A percentile compares a stretch with the other conserved stretches of the same genome.
phyloP scores from a whole-genome alignment of 1,140 invertebrate genomes.

The Pissodes strobi region DNA sequence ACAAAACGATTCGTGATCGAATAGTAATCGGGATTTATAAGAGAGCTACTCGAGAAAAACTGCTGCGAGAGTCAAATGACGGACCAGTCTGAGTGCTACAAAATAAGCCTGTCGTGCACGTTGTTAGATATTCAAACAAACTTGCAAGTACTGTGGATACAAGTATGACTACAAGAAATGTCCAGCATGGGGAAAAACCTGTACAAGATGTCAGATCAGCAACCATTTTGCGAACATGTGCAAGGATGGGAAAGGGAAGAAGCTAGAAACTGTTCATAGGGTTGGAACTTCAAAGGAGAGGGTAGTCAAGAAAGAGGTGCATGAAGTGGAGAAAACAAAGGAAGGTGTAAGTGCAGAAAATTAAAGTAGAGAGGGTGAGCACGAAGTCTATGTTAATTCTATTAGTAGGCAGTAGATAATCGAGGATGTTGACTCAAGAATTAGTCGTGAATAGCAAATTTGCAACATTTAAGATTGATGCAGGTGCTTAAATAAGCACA shows the following conservation, averaged over 20 bases:
- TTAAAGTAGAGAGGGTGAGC: neutral
- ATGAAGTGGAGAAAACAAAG: too few species aligned
- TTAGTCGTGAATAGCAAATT: neutral
- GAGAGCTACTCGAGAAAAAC: conserved; percentile 42
- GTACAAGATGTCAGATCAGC: conserved; percentile 10
- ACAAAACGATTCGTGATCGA: conserved; percentile 40
- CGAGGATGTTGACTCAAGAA: conserved; percentile 3
- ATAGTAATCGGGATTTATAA: conserved; percentile 40
- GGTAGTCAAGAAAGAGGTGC: too few species aligned
- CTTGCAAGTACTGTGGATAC: conserved; percentile 20
- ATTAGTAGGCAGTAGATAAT: neutral
- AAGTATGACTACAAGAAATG: conserved; percentile 13
- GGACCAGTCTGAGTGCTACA: conserved; percentile 23
- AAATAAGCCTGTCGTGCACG: neutral
- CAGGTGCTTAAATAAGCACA: conserved; percentile 31
- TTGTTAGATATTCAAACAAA: too few species aligned
- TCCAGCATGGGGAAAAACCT: conserved; percentile 33
- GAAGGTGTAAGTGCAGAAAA: conserved; percentile 8
- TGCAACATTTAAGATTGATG: conserved; percentile 28
- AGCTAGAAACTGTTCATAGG: too few species aligned
- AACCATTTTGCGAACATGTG: conserved; percentile 34
- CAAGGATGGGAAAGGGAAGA: neutral
- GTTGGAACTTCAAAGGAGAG: too few species aligned
- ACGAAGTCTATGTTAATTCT: neutral
- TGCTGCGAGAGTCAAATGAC: conserved; percentile 44